phyloP scores from a whole-genome alignment of 1,140 invertebrate species.

The Monochamus saltuarius region DNA sequence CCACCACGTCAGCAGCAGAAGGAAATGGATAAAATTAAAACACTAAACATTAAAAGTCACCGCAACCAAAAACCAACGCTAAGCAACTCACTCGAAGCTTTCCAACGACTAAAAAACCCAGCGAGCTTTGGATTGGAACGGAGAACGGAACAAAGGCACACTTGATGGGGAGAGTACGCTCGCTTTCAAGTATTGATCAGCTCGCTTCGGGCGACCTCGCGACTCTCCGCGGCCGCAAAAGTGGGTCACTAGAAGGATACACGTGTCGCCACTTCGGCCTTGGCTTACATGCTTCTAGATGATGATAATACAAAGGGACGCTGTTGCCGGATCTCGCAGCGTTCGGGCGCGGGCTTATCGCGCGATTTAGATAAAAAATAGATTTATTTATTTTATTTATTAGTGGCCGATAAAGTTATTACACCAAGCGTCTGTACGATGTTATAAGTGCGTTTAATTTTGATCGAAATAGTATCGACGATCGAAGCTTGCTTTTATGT shows the following conservation, averaged over 20 bases:
- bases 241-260: constrained; percentile 40
- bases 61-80: too few relatives aligned
- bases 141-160: background rate
- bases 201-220: constrained; percentile 31
- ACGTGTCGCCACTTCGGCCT: constrained; percentile 39
- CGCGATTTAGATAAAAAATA: too few relatives aligned
- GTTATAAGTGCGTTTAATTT: too few relatives aligned
- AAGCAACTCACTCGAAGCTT: too few relatives aligned
- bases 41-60: constrained; percentile 24
- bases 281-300: constrained; percentile 36
- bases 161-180: constrained; percentile 22
- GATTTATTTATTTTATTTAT: too few relatives aligned
- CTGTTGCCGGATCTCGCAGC: constrained; percentile 4
- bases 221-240: constrained; percentile 22
- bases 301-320: constrained; percentile 20
- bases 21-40: background rate
- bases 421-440: too few relatives aligned
- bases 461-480: too few relatives aligned
- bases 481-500: too few relatives aligned
- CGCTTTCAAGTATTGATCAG: constrained; percentile 44
- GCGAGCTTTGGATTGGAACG: background rate
- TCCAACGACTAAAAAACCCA: constrained; percentile 17
- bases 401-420: too few relatives aligned
- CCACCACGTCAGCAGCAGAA: constrained; percentile 1
- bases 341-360: too few relatives aligned